These are phyloP conservation scores for Torymus tubicola DNA, from an alignment of 2,888 invertebrate species.

Conservation along the genomic window DNA sequence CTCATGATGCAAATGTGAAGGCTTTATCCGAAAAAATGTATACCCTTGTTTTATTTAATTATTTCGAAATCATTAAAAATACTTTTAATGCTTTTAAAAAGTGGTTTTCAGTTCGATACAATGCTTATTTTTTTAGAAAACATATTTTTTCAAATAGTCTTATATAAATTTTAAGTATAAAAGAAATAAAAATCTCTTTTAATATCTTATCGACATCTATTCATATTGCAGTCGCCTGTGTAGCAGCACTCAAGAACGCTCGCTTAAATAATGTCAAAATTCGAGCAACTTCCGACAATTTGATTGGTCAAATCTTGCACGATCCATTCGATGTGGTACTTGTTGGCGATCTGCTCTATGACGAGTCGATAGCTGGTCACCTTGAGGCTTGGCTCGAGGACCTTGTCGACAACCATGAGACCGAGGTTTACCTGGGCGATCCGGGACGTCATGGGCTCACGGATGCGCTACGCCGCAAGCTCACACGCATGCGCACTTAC, in stretches of 20 bases:
- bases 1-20: no score
- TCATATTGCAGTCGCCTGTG: constrained; percentile 78
- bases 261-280: constrained; percentile 76
- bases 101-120: no score
- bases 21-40: no score
- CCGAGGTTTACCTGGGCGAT: constrained; percentile 79
- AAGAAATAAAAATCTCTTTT: no score
- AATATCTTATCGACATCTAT: not conserved
- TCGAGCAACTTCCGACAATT: constrained; percentile 75
- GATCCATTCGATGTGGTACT: constrained; percentile 79
- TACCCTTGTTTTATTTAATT: no score
- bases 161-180: not conserved
- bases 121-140: no score
- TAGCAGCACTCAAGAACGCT: constrained; percentile 78
- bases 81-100: no score
- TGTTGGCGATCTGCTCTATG: constrained; percentile 86
- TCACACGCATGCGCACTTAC: constrained; percentile 76
- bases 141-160: not conserved
- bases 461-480: constrained; percentile 69
- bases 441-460: constrained; percentile 81
- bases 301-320: constrained; percentile 61
- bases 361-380: constrained; percentile 78
- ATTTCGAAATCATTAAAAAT: no score
- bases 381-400: constrained; percentile 79
- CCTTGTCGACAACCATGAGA: constrained; percentile 52